These are phyloP conservation scores for Stenodema calcarata DNA, from an alignment of 2,888 invertebrate genomes.

Conservation along the genomic window DNA sequence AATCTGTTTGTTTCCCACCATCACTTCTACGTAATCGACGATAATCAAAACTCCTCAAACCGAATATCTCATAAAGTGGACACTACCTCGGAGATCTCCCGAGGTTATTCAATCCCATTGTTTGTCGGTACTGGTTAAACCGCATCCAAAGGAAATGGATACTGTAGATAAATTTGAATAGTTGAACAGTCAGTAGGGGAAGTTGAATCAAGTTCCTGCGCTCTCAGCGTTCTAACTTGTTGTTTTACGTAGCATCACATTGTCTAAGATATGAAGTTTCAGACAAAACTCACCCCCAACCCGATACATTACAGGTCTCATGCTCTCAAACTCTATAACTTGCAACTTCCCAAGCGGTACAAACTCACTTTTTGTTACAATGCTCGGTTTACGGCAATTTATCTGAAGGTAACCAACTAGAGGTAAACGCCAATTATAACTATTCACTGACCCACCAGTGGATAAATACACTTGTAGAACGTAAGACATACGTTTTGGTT, in stretches of 20 bases:
- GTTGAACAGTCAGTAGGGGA: background rate
- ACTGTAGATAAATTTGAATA: background rate
- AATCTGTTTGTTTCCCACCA: no score
- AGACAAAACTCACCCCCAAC: background rate
- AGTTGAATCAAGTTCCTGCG: background rate
- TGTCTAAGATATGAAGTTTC: background rate
- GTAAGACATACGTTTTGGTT: no score
- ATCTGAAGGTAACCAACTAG: no score
- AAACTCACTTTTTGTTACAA: background rate
- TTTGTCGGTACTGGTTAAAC: background rate
- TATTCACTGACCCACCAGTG: no score
- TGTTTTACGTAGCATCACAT: background rate
- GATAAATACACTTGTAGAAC: no score
- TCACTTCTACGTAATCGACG: no score
- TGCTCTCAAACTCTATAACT: background rate
- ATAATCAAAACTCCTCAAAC: no score
- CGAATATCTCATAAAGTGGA: no score
- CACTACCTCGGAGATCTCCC: no score
- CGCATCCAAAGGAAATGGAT: background rate
- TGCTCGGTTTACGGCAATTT: background rate
- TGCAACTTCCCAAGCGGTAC: background rate
- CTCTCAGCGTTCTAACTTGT: background rate
- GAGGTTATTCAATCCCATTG: background rate
- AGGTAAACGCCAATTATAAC: no score
- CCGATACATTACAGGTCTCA: background rate